phyloP scores from a whole-genome alignment of 2,797 vertebrate species.

The Ptychadena robeensis region DNA sequence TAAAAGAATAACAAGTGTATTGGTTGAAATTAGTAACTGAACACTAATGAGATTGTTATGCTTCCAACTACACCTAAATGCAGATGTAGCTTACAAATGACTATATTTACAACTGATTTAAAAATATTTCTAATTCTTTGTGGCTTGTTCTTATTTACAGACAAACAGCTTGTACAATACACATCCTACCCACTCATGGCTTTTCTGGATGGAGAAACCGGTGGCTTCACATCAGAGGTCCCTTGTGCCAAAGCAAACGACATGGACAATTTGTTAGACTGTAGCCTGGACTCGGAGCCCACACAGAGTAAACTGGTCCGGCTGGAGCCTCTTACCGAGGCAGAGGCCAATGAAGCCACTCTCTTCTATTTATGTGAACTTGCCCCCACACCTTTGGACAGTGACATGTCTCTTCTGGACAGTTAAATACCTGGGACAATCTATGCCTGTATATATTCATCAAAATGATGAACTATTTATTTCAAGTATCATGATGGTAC shows the following conservation, averaged over 20 bases:
- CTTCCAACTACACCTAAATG: no score
- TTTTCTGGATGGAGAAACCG: conserved; percentile 86
- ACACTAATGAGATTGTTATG: no score
- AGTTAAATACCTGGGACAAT: conserved; percentile 65
- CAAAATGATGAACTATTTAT: conserved; percentile 86
- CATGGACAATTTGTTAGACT: conserved; percentile 80
- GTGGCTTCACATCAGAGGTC: conserved; percentile 70
- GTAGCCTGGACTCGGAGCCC: conserved; percentile 71
- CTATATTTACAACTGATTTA: no score
- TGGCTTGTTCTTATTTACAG: conserved; percentile 67
- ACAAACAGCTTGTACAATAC: conserved; percentile 93
- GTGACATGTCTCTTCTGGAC: conserved; percentile 77
- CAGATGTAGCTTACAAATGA: neutral
- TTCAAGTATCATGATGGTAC: conserved; percentile 79
- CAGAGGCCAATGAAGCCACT: conserved; percentile 88
- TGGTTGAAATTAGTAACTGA: no score
- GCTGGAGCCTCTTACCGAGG: conserved; percentile 92
- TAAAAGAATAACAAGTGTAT: no score
- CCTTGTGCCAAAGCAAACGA: conserved; percentile 69
- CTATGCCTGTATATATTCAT: conserved; percentile 78
- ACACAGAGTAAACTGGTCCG: conserved; percentile 87
- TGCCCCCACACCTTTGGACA: conserved; percentile 78
- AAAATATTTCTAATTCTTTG: neutral
- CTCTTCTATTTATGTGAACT: conserved; percentile 95
- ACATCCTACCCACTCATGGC: conserved; percentile 89